Evolutionary conservation across 2,797 vertebrate genomes (phyloP).

Genomic region (Valencia hispanica): DNA sequence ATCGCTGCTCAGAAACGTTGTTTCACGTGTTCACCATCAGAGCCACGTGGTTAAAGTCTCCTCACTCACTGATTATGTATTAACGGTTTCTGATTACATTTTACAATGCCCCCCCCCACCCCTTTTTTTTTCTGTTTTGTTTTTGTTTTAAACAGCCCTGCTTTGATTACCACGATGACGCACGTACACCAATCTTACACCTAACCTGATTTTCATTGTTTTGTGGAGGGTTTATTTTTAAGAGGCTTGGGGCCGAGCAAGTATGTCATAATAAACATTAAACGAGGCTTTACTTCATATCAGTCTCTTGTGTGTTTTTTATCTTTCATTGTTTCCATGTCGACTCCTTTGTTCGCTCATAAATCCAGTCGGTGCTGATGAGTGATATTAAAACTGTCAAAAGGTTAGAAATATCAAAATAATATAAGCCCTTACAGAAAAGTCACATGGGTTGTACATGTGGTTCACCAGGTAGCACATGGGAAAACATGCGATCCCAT

Average conservation of each 20-base stretch:
- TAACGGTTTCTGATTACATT: slow-evolving; percentile 8
- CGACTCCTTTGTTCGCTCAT: too few relatives aligned
- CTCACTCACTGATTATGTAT: slow-evolving; percentile 1
- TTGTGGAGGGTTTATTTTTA: background rate
- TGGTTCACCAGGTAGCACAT: too few relatives aligned
- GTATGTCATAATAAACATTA: background rate
- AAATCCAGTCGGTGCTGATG: too few relatives aligned
- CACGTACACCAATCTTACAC: slow-evolving; percentile 1
- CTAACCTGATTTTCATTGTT: slow-evolving; percentile 16
- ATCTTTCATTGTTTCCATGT: background rate
- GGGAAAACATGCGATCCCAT: too few relatives aligned
- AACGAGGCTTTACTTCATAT: background rate
- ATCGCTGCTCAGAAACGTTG: background rate
- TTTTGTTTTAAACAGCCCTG: background rate
- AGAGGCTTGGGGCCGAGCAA: background rate
- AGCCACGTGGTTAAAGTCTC: background rate
- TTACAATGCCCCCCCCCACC: background rate
- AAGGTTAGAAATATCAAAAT: too few relatives aligned
- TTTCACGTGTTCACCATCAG: slow-evolving; percentile 1
- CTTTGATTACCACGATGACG: slow-evolving; percentile 2
- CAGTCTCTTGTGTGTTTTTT: background rate
- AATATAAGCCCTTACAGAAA: too few relatives aligned
- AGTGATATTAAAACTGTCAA: too few relatives aligned
- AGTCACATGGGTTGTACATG: too few relatives aligned
- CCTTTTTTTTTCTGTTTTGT: background rate